Evolutionary conservation across 2,888 invertebrate genomes (phyloP).

Genomic region (Synergus umbraculus): DNA sequence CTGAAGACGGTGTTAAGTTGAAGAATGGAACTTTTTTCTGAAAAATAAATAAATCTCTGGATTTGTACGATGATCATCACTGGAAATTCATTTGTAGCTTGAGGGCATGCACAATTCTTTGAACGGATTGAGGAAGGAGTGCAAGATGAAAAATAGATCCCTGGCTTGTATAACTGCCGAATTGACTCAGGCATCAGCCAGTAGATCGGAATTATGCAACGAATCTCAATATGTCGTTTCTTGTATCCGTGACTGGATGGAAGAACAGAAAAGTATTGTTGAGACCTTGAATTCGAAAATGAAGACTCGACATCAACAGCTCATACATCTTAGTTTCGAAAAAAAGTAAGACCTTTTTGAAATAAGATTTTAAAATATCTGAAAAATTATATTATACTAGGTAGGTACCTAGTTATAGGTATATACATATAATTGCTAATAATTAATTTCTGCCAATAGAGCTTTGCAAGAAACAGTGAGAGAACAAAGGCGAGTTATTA

Average conservation of each 20-base stretch:
- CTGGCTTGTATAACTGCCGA: constrained; percentile 67
- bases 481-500: constrained; percentile 60
- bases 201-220: constrained; percentile 67
- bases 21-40: constrained; percentile 31
- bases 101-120: constrained; percentile 67
- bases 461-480: constrained; percentile 60
- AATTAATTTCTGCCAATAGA: constrained; percentile 57
- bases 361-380: constrained; percentile 15
- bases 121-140: constrained; percentile 65
- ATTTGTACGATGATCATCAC: neutral
- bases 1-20: neutral
- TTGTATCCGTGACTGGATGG: constrained; percentile 69
- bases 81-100: constrained; percentile 62
- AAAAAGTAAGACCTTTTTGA: constrained; percentile 63
- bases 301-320: constrained; percentile 64
- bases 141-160: constrained; percentile 65
- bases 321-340: constrained; percentile 62
- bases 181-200: constrained; percentile 65
- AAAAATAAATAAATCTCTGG: neutral
- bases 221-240: constrained; percentile 68
- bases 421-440: neutral
- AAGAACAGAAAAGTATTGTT: constrained; percentile 63
- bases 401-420: no score
- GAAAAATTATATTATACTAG: constrained; percentile 10
- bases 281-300: constrained; percentile 60